phyloP scores from a whole-genome alignment of 2,113 vertebrate species.

The Collichthys lucidus region DNA sequence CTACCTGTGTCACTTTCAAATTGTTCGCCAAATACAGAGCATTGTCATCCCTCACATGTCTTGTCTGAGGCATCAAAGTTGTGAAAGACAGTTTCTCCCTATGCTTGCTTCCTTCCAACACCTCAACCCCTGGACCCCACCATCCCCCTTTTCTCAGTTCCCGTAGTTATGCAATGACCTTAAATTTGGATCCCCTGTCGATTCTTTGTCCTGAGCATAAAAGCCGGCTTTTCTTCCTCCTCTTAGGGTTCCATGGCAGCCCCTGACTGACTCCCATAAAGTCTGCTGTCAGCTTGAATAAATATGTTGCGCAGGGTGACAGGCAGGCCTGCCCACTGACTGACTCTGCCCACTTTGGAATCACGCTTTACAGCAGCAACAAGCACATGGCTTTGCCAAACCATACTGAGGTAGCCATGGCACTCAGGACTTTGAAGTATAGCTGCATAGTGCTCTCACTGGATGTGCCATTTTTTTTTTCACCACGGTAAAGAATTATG shows the following conservation, averaged over 20 bases:
- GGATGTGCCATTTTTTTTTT: slow-evolving; percentile 3
- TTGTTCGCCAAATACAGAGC: slow-evolving; percentile 10
- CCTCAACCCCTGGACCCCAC: slow-evolving; percentile 45
- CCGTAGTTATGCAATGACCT: slow-evolving; percentile 78
- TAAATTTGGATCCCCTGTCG: slow-evolving; percentile 77
- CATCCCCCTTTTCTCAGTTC: slow-evolving; percentile 56
- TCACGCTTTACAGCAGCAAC: slow-evolving; percentile 33
- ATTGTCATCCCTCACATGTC: neutral
- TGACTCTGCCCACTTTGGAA: slow-evolving; percentile 47
- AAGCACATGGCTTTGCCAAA: slow-evolving; percentile 33
- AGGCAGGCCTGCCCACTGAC: slow-evolving; percentile 44
- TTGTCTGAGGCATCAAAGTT: neutral
- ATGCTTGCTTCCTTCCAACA: slow-evolving; percentile 44
- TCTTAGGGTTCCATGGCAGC: slow-evolving; percentile 59
- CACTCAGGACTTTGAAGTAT: neutral
- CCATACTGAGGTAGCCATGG: neutral
- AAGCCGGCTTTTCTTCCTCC: slow-evolving; percentile 65
- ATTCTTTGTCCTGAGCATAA: slow-evolving; percentile 75
- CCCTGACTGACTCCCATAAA: slow-evolving; percentile 69
- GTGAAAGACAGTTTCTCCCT: neutral
- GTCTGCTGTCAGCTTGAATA: slow-evolving; percentile 75
- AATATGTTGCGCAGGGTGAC: slow-evolving; percentile 70
- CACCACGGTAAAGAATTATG: no score
- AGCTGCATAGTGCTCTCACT: neutral
- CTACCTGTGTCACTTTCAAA: slow-evolving; percentile 45